Base-by-base conservation (phyloP, 2,113 vertebrate species). In the Strigops habroptila region DNA sequence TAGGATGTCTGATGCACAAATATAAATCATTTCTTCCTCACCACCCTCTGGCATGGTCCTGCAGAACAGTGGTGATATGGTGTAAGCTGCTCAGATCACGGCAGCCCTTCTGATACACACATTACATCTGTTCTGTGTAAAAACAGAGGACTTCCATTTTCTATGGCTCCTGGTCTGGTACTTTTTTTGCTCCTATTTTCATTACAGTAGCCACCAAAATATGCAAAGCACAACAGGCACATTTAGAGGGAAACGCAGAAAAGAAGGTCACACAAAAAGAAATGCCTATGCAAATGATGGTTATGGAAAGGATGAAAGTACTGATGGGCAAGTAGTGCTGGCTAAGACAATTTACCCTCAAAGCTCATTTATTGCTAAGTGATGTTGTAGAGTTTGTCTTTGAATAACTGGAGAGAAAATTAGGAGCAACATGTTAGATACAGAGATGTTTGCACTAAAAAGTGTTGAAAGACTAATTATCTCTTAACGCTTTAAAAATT, bases 1-100 rank as follows among this genome's bases (percentile, higher is more conserved):
- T 95, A 91, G 88, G 90, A 75, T 95, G 84, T 93, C 94, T 97
- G 91, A 86, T 67, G 88, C 93, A 94, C 93, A 95, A 91, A 90
- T 82, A 92, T 12, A 83, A 97, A 92, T 93, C 59, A 62, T 77
- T 90, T 62, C 46, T 88, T 59, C 65, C 92, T 76, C 14, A 0
- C 52, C 88, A 68, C 70, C 85, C 82, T 87, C 82, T 83, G 89
- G 41, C 76, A 24, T 3, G 44, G 92, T 91, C 91, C 74, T 91
- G 71, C 31, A 81, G 75, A 86, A 86, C 5, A 21, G 70, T 76
- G 67, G 71, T 93, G 88, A 63, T 80, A 7, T 0, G 16, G 62
- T 3, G 10, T 48, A 52, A 84, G 81, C 39, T 57, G 62, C 86
- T 71, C 0, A 18, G 67, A 44, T 74, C 33, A 9, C 53, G 60